These are phyloP conservation scores for Marmota flaviventris DNA, from an alignment of 2,113 vertebrate species.

Conservation along the genomic window DNA sequence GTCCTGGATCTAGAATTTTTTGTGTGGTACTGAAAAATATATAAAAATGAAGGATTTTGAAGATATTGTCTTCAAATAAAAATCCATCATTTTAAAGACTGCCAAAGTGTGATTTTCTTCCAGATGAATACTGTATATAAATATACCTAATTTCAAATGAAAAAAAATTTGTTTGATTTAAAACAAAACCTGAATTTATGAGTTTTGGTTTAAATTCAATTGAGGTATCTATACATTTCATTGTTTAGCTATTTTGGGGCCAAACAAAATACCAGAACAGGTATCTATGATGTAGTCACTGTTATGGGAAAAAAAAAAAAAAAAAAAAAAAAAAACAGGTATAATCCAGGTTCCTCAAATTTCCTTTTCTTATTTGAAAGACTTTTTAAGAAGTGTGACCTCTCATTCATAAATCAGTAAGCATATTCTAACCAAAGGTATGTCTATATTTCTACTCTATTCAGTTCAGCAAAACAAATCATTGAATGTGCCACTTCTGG, in stretches of 20 bases:
- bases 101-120: background rate
- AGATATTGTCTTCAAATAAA: background rate
- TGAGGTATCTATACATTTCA: background rate
- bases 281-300: background rate
- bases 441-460: background rate
- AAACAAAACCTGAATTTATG: background rate
- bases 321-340: background rate
- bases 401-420: background rate
- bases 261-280: background rate
- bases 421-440: background rate
- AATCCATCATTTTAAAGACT: slow-evolving; percentile 19
- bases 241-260: background rate
- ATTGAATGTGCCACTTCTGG: accelerated
- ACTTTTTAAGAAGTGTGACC: background rate
- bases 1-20: background rate
- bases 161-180: background rate
- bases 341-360: background rate
- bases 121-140: background rate
- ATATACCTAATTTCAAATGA: slow-evolving; percentile 34
- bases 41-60: slow-evolving; percentile 43
- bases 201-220: background rate
- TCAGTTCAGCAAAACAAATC: background rate
- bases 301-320: background rate
- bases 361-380: background rate
- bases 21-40: background rate